These are phyloP conservation scores for Xestia rhomboidea DNA, from an alignment of 2,888 invertebrate genomes.

Conservation along the genomic window DNA sequence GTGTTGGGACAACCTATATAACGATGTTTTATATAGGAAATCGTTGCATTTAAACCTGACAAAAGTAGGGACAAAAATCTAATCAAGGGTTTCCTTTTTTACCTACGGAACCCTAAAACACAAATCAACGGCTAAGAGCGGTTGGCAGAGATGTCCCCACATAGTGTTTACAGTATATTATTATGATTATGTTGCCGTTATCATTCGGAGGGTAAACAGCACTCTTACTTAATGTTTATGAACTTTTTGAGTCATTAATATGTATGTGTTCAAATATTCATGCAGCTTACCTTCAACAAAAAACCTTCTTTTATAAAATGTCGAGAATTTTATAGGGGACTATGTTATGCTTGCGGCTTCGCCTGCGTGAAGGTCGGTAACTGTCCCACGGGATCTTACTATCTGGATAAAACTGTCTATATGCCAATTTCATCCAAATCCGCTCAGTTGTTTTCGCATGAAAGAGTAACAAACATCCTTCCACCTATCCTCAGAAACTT, in stretches of 20 bases:
- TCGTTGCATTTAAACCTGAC: neutral
- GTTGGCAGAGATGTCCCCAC: slow-evolving; percentile 57
- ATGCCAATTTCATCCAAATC: too few species aligned
- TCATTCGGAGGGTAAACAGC: slow-evolving; percentile 35
- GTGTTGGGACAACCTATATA: neutral
- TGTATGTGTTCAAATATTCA: neutral
- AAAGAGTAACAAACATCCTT: too few species aligned
- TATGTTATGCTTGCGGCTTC: too few species aligned
- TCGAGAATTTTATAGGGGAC: neutral
- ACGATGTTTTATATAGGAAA: neutral
- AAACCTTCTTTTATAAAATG: neutral
- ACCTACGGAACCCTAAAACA: slow-evolving; percentile 39
- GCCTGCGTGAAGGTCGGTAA: too few species aligned
- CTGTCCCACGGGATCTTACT: too few species aligned
- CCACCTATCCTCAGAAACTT: too few species aligned
- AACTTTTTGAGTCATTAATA: slow-evolving; percentile 4
- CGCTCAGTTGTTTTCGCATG: too few species aligned
- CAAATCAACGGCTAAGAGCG: slow-evolving; percentile 57
- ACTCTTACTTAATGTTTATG: slow-evolving; percentile 11
- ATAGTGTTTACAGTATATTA: slow-evolving; percentile 36
- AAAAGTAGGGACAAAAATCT: neutral
- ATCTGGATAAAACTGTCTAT: too few species aligned
- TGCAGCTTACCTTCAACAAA: neutral
- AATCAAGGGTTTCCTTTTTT: neutral
- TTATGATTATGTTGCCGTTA: slow-evolving; percentile 47